Percentiles rank a stretch among this genome's conserved stretches.
These are phyloP conservation scores for Ectemnius lituratus DNA, from an alignment of 2,888 invertebrate genomes.

Conservation along the genomic window DNA sequence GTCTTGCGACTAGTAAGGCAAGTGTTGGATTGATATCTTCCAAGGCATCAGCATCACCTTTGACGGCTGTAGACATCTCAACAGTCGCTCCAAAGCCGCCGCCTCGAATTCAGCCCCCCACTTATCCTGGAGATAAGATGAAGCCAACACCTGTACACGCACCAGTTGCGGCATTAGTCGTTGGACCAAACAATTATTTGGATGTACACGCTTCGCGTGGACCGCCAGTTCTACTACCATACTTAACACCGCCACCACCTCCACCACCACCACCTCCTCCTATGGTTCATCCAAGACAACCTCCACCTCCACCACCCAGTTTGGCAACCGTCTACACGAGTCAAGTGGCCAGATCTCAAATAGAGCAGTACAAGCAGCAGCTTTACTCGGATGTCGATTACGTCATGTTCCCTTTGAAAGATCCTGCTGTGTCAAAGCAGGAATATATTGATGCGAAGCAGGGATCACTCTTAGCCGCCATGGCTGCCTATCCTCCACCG, in stretches of 20 bases:
- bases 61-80: constrained; percentile 61
- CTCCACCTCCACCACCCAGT: constrained; percentile 83
- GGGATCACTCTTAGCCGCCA: constrained; percentile 84
- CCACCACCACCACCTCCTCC: constrained; percentile 82
- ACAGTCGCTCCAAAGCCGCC: constrained; percentile 82
- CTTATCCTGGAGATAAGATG: constrained; percentile 78
- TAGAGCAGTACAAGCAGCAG: constrained; percentile 93
- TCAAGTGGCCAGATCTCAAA: constrained; percentile 86
- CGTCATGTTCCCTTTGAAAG: constrained; percentile 93
- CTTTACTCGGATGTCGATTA: constrained; percentile 95
- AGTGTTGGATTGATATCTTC: constrained; percentile 15
- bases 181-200: constrained; percentile 82
- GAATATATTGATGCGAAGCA: constrained; percentile 94
- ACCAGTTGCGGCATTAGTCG: constrained; percentile 81
- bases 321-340: constrained; percentile 86
- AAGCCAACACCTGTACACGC: constrained; percentile 76
- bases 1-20: constrained; percentile 28
- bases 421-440: constrained; percentile 93
- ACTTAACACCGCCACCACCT: constrained; percentile 81
- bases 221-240: constrained; percentile 78
- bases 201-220: constrained; percentile 81
- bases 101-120: constrained; percentile 77
- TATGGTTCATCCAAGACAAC: constrained; percentile 78
- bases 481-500: constrained; percentile 80
- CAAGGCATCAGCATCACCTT: constrained; percentile 22